These are phyloP conservation scores for Menidia beryllina DNA, from an alignment of 2,113 vertebrate genomes.

Conservation along the genomic window DNA sequence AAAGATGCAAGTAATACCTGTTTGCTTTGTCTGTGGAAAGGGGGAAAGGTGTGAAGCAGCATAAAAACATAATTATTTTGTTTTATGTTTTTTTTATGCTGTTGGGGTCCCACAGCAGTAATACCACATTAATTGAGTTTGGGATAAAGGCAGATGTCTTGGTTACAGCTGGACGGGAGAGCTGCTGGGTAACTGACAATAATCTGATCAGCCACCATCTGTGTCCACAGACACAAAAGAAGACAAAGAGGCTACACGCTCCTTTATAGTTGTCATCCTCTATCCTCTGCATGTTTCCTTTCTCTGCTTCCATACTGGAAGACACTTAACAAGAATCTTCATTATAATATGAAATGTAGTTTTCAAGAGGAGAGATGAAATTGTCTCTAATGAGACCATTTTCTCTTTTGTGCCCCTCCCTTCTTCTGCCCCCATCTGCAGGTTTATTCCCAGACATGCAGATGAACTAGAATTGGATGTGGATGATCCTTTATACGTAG, in stretches of 20 bases:
- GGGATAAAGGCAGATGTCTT: conserved; percentile 16
- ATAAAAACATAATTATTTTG: conserved; percentile 7
- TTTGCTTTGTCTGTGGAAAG: background rate
- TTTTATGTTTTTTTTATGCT: conserved; percentile 4
- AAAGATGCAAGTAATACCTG: background rate
- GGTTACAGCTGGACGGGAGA: conserved; percentile 34
- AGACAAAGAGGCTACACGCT: background rate
- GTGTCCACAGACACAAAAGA: background rate
- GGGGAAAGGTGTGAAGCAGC: too few relatives aligned
- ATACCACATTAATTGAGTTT: conserved; percentile 36
- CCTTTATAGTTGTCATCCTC: background rate
- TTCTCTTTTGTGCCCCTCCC: background rate
- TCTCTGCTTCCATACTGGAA: conserved; percentile 19
- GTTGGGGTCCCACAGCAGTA: background rate
- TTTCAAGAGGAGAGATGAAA: conserved; percentile 2
- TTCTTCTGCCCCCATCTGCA: conserved; percentile 66
- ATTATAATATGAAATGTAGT: conserved; percentile 13
- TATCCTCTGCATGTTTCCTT: conserved; percentile 1
- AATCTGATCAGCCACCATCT: conserved; percentile 34
- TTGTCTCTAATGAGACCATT: background rate
- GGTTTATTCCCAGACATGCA: conserved; percentile 95
- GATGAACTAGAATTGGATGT: conserved; percentile 96
- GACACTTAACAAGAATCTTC: conserved; percentile 33
- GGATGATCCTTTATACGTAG: conserved; percentile 93
- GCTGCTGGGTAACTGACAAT: conserved; percentile 23